These are phyloP conservation scores for Lysandra coridon DNA, from an alignment of 2,888 invertebrate species.

Conservation along the genomic window DNA sequence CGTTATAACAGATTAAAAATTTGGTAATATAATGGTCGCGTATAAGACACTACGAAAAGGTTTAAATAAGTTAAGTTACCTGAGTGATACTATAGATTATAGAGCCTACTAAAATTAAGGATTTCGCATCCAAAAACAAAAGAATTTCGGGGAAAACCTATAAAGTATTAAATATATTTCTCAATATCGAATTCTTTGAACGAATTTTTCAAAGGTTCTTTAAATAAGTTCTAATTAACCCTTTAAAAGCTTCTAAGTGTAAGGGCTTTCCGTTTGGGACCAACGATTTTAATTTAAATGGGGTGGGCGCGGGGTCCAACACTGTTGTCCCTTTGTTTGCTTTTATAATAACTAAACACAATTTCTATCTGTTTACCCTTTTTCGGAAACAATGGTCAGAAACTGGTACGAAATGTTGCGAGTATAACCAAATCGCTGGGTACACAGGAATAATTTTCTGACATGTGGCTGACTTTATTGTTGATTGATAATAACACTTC, in stretches of 20 bases:
- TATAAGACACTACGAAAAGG: too few relatives aligned
- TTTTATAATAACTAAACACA: conserved; percentile 25
- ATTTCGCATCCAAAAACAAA: not conserved
- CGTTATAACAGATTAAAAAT: not conserved
- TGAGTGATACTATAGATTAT: not conserved
- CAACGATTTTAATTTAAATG: conserved; percentile 41
- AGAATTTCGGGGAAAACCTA: not conserved
- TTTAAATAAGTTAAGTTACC: not conserved
- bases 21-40: not conserved
- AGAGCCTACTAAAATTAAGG: not conserved
- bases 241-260: conserved; percentile 42
- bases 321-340: conserved; percentile 32
- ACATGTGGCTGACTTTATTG: too few relatives aligned
- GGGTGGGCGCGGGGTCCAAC: conserved; percentile 37
- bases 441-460: too few relatives aligned
- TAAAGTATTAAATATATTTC: conserved; percentile 9
- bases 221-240: conserved; percentile 43
- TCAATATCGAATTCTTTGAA: conserved; percentile 36
- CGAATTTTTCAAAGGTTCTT: conserved; percentile 38
- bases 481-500: too few relatives aligned
- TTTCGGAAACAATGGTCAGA: not conserved
- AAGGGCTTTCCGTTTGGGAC: conserved; percentile 39
- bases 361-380: conserved; percentile 10
- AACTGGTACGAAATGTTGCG: not conserved
- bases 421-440: not conserved